Percentiles rank a stretch among this genome's conserved stretches.
Conservation (phyloP, 92 coral and sea anemone species). For the Metridium senile region DNA sequence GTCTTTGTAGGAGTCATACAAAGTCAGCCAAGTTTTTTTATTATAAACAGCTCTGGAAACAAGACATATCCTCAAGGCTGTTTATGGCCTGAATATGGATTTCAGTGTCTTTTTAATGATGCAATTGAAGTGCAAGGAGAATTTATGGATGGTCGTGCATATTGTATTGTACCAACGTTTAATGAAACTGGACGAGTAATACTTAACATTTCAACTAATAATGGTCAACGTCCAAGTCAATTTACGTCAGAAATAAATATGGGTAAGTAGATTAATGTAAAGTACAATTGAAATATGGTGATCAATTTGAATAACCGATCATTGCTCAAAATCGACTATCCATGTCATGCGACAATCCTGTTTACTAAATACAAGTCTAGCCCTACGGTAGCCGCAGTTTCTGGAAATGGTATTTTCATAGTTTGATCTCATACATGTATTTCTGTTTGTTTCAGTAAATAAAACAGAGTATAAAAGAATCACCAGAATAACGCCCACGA, state of each 20-base stretch:
- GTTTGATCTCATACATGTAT: too few relatives aligned
- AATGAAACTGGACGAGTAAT: background rate
- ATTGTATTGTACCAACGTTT: slow-evolving; percentile 20
- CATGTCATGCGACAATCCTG: too few relatives aligned
- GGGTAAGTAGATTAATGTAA: slow-evolving; percentile 25
- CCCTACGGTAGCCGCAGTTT: too few relatives aligned
- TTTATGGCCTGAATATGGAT: slow-evolving; percentile 39
- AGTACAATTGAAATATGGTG: too few relatives aligned
- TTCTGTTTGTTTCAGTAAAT: slow-evolving; percentile 30
- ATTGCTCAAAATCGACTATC: too few relatives aligned
- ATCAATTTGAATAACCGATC: too few relatives aligned
- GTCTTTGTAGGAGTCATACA: background rate
- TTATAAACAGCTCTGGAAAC: slow-evolving; percentile 10
- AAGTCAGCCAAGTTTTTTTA: slow-evolving; percentile 10
- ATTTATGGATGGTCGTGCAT: slow-evolving; percentile 13
- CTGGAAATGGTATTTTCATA: too few relatives aligned
- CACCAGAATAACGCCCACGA: background rate
- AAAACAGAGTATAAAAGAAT: slow-evolving; percentile 1
- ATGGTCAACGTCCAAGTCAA: slow-evolving; percentile 7
- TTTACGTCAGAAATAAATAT: background rate
- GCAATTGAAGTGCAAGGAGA: background rate
- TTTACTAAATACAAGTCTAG: too few relatives aligned
- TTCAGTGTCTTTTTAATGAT: slow-evolving; percentile 23
- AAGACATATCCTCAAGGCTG: slow-evolving; percentile 24
- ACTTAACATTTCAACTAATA: background rate